phyloP scores from a whole-genome alignment of 2,888 invertebrate species.

The Conchocele bisecta region DNA sequence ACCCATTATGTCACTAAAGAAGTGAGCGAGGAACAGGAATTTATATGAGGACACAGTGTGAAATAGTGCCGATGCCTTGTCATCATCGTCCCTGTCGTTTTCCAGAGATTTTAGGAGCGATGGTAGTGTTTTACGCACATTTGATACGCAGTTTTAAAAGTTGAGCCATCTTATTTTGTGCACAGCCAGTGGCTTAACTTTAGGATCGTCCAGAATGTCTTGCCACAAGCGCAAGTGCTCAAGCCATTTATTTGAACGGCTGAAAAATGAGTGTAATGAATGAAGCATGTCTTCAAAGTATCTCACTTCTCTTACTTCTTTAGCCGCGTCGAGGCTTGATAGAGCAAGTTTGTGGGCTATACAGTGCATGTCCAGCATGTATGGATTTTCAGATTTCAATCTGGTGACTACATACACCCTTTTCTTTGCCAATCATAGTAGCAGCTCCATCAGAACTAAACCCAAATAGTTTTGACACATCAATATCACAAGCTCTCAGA shows the following conservation, averaged over 20 bases:
- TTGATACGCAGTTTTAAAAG: no score
- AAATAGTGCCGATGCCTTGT: conserved; percentile 15
- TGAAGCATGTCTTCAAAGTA: conserved; percentile 28
- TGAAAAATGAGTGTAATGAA: conserved; percentile 24
- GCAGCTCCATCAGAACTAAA: conserved; percentile 42
- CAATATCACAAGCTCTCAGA: conserved; percentile 27
- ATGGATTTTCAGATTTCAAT: conserved; percentile 23
- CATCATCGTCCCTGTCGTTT: conserved; percentile 27
- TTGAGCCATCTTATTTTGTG: no score
- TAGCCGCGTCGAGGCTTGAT: conserved; percentile 27
- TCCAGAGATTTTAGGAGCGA: no score
- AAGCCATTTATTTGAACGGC: conserved; percentile 20
- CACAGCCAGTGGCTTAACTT: no score
- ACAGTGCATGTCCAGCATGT: conserved; percentile 35
- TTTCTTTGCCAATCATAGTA: conserved; percentile 31
- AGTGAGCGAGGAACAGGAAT: conserved; percentile 30
- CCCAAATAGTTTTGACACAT: conserved; percentile 27
- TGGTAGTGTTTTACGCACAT: no score
- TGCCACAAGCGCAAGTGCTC: conserved; percentile 39
- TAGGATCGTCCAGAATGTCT: conserved; percentile 33
- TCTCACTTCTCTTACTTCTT: conserved; percentile 18
- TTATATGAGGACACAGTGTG: conserved; percentile 18
- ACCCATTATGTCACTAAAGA: conserved; percentile 39
- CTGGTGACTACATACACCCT: conserved; percentile 18
- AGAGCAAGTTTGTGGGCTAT: conserved; percentile 33